Conservation (phyloP, 2,888 invertebrate species). For the Apamea crenata region DNA sequence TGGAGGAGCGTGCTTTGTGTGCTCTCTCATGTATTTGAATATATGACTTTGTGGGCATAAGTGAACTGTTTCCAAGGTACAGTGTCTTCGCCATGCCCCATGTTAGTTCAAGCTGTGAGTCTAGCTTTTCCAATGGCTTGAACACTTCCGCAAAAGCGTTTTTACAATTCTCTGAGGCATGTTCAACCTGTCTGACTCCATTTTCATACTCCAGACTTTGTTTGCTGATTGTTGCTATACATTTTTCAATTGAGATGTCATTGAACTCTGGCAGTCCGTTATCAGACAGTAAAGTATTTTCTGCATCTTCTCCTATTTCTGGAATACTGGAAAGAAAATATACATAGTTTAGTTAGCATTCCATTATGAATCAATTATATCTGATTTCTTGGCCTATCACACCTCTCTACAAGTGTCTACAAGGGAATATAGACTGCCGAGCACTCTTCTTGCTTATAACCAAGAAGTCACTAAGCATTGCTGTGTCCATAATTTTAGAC, state of each 20-base stretch:
- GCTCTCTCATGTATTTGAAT: conserved; percentile 95
- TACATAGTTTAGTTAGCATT: not conserved
- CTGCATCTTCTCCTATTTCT: conserved; percentile 95
- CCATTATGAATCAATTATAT: not conserved
- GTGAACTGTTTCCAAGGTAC: conserved; percentile 94
- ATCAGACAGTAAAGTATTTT: conserved; percentile 93
- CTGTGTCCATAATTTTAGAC: not conserved
- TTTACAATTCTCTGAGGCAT: conserved; percentile 81
- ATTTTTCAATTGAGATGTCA: conserved; percentile 95
- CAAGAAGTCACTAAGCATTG: too few relatives aligned
- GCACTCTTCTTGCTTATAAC: not conserved
- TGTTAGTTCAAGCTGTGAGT: conserved; percentile 94
- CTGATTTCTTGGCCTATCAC: not conserved
- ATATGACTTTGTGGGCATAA: conserved; percentile 95
- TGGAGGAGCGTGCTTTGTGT: conserved; percentile 92
- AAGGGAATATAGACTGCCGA: not conserved
- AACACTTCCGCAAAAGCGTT: conserved; percentile 93
- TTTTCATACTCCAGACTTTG: conserved; percentile 95
- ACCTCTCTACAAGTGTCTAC: not conserved
- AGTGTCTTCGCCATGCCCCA: conserved; percentile 97
- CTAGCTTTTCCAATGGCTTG: conserved; percentile 93
- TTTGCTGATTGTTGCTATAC: conserved; percentile 95
- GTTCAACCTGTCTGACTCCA: conserved; percentile 92
- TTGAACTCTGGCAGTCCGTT: conserved; percentile 95
- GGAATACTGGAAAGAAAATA: conserved; percentile 91